These are phyloP conservation scores for Redunca redunca DNA, from an alignment of 2,113 vertebrate species.

Conservation along the genomic window DNA sequence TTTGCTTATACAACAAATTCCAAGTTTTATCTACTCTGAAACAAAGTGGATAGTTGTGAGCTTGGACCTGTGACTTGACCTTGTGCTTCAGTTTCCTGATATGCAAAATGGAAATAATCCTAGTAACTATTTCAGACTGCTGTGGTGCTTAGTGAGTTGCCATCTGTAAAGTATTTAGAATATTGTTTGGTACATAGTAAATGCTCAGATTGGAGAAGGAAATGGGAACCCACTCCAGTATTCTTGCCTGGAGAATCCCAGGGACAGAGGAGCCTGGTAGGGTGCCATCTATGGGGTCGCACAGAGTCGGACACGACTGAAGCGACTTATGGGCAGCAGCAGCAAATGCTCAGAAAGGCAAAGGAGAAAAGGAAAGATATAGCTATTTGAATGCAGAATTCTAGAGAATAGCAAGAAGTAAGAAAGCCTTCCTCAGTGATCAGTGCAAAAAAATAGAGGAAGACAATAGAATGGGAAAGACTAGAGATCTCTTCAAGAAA, in stretches of 20 bases:
- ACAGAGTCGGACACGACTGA: background rate
- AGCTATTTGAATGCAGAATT: background rate
- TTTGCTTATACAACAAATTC: background rate
- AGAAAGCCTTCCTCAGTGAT: background rate
- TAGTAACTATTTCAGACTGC: background rate
- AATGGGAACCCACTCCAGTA: background rate
- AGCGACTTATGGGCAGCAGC: background rate
- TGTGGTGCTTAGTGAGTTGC: background rate
- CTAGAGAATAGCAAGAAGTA: background rate
- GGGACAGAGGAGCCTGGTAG: background rate
- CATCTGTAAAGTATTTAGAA: background rate
- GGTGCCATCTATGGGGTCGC: fast-evolving
- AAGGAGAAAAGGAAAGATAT: background rate
- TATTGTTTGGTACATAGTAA: background rate
- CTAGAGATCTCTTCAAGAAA: background rate
- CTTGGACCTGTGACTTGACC: background rate
- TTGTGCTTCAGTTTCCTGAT: background rate
- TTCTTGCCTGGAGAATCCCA: background rate
- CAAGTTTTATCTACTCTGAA: background rate
- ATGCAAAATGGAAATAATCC: background rate
- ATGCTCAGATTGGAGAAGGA: background rate
- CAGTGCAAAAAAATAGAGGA: background rate
- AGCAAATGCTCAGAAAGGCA: background rate
- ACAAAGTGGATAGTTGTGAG: background rate
- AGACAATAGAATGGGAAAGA: background rate